Percentiles rank a stretch among this genome's conserved stretches.
Evolutionary conservation across 2,113 vertebrate genomes (phyloP).

Genomic region (Silurus glanis): DNA sequence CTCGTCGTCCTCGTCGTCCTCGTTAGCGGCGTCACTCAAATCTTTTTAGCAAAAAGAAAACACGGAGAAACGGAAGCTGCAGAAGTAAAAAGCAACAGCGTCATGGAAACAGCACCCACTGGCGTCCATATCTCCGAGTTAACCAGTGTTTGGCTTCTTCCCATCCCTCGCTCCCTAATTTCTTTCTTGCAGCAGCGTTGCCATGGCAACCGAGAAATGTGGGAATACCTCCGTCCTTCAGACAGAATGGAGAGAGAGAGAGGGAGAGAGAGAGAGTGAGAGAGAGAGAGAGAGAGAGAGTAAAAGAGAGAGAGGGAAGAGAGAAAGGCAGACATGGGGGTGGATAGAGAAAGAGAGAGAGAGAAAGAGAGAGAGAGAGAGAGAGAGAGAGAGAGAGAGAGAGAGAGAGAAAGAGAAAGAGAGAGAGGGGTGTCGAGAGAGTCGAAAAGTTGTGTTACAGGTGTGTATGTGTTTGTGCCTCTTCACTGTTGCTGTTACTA

Average conservation of each 20-base stretch:
- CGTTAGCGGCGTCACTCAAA: neutral
- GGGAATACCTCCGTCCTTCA: slow-evolving; percentile 81
- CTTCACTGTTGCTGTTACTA: slow-evolving; percentile 2
- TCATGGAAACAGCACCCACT: neutral
- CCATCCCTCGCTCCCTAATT: slow-evolving; percentile 52
- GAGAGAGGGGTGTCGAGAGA: neutral
- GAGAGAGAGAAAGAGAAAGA: neutral
- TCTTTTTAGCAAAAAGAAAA: neutral
- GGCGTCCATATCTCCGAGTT: slow-evolving; percentile 53
- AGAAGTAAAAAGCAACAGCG: neutral
- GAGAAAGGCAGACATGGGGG: slow-evolving; percentile 22
- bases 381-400: slow-evolving; percentile 1
- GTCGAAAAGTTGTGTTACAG: neutral
- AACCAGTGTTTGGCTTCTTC: slow-evolving; percentile 71
- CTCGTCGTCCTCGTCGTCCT: neutral
- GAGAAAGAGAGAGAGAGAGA: neutral
- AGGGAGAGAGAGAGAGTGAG: slow-evolving; percentile 43
- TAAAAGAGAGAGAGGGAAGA: slow-evolving; percentile 9
- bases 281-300: slow-evolving; percentile 42
- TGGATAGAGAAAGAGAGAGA: slow-evolving; percentile 19
- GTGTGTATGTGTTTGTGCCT: slow-evolving; percentile 32
- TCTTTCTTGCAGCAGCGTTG: slow-evolving; percentile 76
- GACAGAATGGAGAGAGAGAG: slow-evolving; percentile 59
- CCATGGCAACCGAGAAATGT: slow-evolving; percentile 76
- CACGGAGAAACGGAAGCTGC: too few relatives aligned